These are phyloP conservation scores for Drosophila formosana DNA, from an alignment of 2,888 invertebrate genomes.

Conservation along the genomic window DNA sequence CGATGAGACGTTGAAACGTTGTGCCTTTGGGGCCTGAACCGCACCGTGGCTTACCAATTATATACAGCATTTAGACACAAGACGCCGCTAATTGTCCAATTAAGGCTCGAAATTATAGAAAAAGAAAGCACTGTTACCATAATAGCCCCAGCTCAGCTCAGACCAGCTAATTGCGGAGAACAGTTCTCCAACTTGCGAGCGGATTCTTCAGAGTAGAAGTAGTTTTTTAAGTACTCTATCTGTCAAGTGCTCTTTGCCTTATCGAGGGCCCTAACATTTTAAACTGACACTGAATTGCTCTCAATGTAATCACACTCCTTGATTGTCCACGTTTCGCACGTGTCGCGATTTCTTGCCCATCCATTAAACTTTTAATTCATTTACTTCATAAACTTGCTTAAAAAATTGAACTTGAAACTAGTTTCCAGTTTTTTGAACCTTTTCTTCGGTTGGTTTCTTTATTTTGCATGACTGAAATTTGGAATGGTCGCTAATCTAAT, in stretches of 20 bases:
- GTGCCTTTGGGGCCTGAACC: constrained; percentile 20
- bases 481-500: constrained; percentile 36
- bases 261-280: constrained; percentile 1
- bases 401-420: constrained; percentile 11
- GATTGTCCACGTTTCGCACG: constrained; percentile 11
- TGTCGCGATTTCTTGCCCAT: constrained; percentile 34
- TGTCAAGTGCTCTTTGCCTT: background rate
- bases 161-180: constrained; percentile 22
- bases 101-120: constrained; percentile 39
- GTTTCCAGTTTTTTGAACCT: background rate
- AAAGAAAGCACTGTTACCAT: constrained; percentile 62
- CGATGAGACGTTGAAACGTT: constrained; percentile 6
- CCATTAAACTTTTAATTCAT: constrained; percentile 46
- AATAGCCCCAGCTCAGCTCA: constrained; percentile 41
- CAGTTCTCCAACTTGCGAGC: constrained; percentile 21
- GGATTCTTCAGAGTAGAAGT: background rate
- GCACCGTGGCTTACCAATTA: constrained; percentile 50
- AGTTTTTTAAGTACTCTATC: background rate
- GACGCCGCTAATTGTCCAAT: constrained; percentile 57
- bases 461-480: constrained; percentile 9
- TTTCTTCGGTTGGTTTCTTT: constrained; percentile 4
- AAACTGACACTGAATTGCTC: constrained; percentile 4
- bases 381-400: constrained; percentile 20
- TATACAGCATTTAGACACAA: constrained; percentile 53
- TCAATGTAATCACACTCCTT: constrained; percentile 33